Percentiles rank a stretch among this genome's conserved stretches.
phyloP scores from a whole-genome alignment of 1,140 invertebrate genomes.

The Lysiphlebus fabarum region DNA sequence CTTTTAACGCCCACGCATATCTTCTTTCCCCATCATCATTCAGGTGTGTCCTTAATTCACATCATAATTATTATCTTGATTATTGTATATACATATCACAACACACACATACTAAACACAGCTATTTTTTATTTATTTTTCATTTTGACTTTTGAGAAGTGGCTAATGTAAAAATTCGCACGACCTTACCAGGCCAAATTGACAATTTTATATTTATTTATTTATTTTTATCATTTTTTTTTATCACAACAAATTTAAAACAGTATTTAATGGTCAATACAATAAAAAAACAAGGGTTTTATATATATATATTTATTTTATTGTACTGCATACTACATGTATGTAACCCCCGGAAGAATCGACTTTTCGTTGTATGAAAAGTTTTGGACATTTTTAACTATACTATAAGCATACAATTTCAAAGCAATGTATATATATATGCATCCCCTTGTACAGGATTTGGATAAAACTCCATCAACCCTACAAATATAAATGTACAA shows the following conservation, averaged over 20 bases:
- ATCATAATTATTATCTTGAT: too few relatives aligned
- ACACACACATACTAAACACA: too few relatives aligned
- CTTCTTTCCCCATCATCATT: not conserved
- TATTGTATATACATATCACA: too few relatives aligned
- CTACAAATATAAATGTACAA: constrained; percentile 3
- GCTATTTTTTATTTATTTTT: too few relatives aligned
- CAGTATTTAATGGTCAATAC: not conserved
- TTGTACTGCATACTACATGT: too few relatives aligned
- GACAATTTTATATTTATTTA: too few relatives aligned
- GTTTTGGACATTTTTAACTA: not conserved
- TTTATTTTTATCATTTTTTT: too few relatives aligned
- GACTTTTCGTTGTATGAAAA: constrained; percentile 11
- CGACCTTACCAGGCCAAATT: constrained; percentile 1
- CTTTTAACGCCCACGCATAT: constrained; percentile 9
- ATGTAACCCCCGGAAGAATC: too few relatives aligned
- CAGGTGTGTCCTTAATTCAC: not conserved
- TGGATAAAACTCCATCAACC: too few relatives aligned
- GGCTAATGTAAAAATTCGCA: constrained; percentile 4
- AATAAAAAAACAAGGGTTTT: too few relatives aligned
- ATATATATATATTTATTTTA: too few relatives aligned
- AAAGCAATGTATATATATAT: not conserved
- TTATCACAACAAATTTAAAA: not conserved
- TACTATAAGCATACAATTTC: too few relatives aligned
- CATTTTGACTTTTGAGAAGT: constrained; percentile 9
- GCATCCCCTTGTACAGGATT: not conserved